Conservation (phyloP, 2,888 invertebrate genomes). For the Gari tellinella region DNA sequence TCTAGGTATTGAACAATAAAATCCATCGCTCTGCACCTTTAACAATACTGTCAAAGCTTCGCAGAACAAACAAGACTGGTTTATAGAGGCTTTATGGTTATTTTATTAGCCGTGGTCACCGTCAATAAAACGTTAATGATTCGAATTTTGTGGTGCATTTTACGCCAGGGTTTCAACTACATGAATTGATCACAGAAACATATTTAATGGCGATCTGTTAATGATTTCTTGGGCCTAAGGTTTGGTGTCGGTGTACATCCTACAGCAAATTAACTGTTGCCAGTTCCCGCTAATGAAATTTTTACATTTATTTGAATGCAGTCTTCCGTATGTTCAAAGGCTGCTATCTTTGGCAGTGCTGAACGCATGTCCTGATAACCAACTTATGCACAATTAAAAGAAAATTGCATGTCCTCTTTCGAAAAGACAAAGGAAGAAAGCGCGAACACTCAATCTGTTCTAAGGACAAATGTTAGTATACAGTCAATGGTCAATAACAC, state of each 20-base stretch:
- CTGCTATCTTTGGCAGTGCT: no score
- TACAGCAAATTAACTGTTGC: slow-evolving; percentile 44
- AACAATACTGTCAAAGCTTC: neutral
- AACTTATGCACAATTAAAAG: no score
- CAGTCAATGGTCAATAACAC: no score
- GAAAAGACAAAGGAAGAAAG: no score
- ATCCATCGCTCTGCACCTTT: slow-evolving; percentile 1
- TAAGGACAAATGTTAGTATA: no score
- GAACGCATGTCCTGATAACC: no score
- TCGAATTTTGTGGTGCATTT: slow-evolving; percentile 49
- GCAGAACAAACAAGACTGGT: neutral
- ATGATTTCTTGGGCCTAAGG: slow-evolving; percentile 21
- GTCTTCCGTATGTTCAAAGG: no score
- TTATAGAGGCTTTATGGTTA: slow-evolving; percentile 24
- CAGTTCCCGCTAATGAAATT: slow-evolving; percentile 57
- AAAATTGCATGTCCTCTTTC: no score
- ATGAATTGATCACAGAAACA: slow-evolving; percentile 31
- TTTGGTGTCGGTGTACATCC: slow-evolving; percentile 5
- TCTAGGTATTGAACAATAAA: no score
- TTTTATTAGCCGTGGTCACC: slow-evolving; percentile 54
- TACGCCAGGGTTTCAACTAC: slow-evolving; percentile 39
- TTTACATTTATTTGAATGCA: slow-evolving; percentile 26
- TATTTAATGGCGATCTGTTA: slow-evolving; percentile 40
- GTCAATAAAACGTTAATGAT: slow-evolving; percentile 55
- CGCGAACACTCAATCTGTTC: no score